These are phyloP conservation scores for Metacarcinus magister DNA, from an alignment of 2,888 invertebrate genomes.

Conservation along the genomic window DNA sequence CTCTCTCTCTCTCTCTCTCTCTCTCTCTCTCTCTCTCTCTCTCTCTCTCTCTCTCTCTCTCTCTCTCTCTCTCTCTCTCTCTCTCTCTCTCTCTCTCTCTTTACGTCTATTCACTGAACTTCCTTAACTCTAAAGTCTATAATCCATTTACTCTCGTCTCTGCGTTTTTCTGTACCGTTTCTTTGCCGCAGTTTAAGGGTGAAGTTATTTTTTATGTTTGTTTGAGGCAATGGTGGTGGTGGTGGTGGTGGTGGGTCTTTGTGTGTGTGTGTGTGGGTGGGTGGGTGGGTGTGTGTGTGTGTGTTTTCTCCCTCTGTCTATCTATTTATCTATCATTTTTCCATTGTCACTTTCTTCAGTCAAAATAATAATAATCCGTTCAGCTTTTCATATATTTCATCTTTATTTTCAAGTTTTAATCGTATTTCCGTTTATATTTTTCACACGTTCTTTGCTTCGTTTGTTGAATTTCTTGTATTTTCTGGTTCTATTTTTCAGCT, in stretches of 20 bases:
- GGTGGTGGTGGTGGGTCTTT: too few relatives aligned
- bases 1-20: slow-evolving; percentile 55
- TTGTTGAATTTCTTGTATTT: neutral
- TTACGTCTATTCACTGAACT: too few relatives aligned
- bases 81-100: slow-evolving; percentile 39
- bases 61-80: slow-evolving; percentile 65
- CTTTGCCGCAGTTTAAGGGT: neutral
- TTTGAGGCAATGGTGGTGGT: too few relatives aligned
- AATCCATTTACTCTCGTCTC: neutral
- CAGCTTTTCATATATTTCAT: too few relatives aligned
- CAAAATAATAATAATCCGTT: too few relatives aligned
- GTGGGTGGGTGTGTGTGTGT: neutral
- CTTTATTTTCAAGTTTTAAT: too few relatives aligned
- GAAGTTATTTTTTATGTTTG: too few relatives aligned
- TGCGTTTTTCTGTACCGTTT: neutral
- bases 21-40: slow-evolving; percentile 8
- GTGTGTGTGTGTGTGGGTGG: too few relatives aligned
- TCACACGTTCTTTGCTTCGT: neutral
- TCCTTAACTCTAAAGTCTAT: neutral
- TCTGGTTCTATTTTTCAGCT: neutral
- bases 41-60: slow-evolving; percentile 56
- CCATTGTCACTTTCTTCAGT: too few relatives aligned
- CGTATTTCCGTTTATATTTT: neutral
- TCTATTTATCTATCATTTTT: neutral
- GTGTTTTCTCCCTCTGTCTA: neutral